phyloP scores from a whole-genome alignment of 2,888 invertebrate species.

The Pheosia gnoma region DNA sequence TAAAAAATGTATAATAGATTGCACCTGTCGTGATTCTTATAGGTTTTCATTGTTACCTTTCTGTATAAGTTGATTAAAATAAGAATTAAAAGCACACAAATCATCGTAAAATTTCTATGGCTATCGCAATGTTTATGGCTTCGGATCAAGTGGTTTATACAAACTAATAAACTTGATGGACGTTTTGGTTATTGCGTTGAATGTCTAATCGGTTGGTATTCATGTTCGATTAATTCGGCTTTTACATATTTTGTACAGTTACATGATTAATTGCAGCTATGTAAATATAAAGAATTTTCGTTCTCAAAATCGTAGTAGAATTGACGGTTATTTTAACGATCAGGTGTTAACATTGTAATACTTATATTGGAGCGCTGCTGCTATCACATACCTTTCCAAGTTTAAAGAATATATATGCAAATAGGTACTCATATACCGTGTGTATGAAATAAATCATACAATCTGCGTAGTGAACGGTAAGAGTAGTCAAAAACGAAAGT shows the following conservation, averaged over 20 bases:
- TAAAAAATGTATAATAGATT: no score
- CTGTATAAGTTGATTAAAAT: no score
- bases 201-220: slow-evolving; percentile 33
- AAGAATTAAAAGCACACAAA: no score
- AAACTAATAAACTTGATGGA: slow-evolving; percentile 22
- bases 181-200: slow-evolving; percentile 21
- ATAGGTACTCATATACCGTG: slow-evolving; percentile 31
- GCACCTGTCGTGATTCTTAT: no score
- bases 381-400: not conserved
- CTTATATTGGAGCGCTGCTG: no score
- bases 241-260: slow-evolving; percentile 27
- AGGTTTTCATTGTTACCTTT: no score
- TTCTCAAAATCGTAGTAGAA: not conserved
- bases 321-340: not conserved
- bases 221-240: slow-evolving; percentile 19
- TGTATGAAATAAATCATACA: slow-evolving; percentile 65
- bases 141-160: slow-evolving; percentile 10
- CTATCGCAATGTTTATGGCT: slow-evolving; percentile 17
- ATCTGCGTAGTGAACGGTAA: slow-evolving; percentile 67
- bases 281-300: slow-evolving; percentile 10
- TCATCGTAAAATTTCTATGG: not conserved
- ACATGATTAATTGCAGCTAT: slow-evolving; percentile 25
- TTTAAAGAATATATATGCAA: not conserved
- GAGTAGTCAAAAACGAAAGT: slow-evolving; percentile 84
- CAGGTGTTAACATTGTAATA: no score